Evolutionary conservation across 2,113 vertebrate genomes (phyloP), one percentile per base, ranked within the genome.

Genomic region (Atrichornis clamosus): DNA sequence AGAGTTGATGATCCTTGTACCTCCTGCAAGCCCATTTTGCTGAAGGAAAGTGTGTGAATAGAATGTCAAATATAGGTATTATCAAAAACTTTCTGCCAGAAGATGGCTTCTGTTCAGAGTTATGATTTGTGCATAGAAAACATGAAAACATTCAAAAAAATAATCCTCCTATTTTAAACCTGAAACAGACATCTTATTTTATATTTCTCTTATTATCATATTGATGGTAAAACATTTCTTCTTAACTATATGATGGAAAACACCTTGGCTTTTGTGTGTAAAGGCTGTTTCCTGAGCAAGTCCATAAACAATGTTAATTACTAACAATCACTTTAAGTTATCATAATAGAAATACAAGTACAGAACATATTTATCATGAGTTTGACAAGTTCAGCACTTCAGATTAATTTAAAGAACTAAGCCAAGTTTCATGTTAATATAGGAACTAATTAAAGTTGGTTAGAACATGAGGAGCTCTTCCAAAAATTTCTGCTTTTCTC

Each of bases 51-150:
- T 20, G 59, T 20, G 47, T 67, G 53, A 86, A 75, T 89, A 86
- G 64, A 93, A 90, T 93, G 93, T 83, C n/a, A 96, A 95, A 63
- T 67, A 85, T 26, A 84, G 28, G 4, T 35, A 47, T 46, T 49
- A 93, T 59, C 94, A 83, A 94, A 96, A 93, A 24, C 26, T 78
- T 85, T 78, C 93, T 63, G n/a, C 59, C 85, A 89, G 77, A 77
- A 95, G 87, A 96, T 77, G 86, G 63, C 42, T 97, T 60, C 80
- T 94, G 68, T 79, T 95, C 50, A 53, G 93, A 93, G 67, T 14
- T 59, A 22, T 50, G 44, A 94, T 44, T 92, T 87, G 56, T 13
- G 1, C 41, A 62, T 2, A 19, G 33, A 30, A 82, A 84, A 60
- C 13, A 35, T 12, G 11, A 52, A 92, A 92, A 80, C 22, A 50